Evolutionary conservation across 2,113 vertebrate genomes (phyloP).

Genomic region (Microtus richardsoni): DNA sequence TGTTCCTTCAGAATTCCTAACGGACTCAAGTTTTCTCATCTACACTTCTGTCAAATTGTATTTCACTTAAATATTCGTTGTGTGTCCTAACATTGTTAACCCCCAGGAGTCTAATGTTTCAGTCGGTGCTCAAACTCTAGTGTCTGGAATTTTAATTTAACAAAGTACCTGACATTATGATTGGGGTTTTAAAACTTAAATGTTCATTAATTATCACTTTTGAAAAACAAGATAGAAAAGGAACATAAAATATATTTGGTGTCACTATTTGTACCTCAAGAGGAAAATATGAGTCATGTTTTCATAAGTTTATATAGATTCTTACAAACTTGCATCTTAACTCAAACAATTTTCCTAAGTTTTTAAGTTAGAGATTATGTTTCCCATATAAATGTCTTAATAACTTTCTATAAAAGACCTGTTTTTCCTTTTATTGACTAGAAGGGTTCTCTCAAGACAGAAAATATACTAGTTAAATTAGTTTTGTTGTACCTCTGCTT

Average conservation of each 20-base stretch:
- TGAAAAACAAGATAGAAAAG: constrained; percentile 12
- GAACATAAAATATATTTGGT: background rate
- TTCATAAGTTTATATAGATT: constrained; percentile 22
- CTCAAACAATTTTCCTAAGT: background rate
- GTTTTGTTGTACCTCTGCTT: constrained; percentile 5
- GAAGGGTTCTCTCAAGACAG: background rate
- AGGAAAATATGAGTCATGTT: background rate
- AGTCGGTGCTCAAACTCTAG: background rate
- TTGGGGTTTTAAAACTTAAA: background rate
- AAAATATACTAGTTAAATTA: constrained; percentile 9
- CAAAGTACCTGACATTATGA: background rate
- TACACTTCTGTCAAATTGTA: background rate
- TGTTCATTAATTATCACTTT: background rate
- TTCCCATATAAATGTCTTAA: background rate
- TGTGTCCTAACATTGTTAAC: background rate
- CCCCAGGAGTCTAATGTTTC: background rate
- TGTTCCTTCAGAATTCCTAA: background rate
- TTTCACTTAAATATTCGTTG: background rate
- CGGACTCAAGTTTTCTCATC: background rate
- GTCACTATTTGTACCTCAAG: background rate
- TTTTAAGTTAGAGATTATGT: background rate
- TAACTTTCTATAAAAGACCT: background rate
- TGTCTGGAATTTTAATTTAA: background rate
- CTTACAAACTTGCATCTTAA: background rate
- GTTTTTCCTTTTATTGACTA: constrained; percentile 41